These are phyloP conservation scores for Esox niger DNA, from an alignment of 2,113 vertebrate genomes.

Conservation along the genomic window DNA sequence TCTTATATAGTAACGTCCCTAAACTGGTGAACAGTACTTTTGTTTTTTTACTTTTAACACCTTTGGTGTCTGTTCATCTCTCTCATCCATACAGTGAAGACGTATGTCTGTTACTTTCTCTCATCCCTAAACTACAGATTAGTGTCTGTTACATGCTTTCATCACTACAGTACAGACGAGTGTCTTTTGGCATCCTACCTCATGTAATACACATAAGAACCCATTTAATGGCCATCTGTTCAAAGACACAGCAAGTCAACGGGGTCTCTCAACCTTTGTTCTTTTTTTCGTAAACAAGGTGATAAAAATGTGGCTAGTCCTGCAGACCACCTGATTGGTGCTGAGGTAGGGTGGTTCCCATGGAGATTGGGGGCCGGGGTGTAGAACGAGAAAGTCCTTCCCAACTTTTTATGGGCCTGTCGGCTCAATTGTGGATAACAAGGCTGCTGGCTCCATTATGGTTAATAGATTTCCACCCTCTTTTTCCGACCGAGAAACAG, in stretches of 20 bases:
- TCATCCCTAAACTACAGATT: no score
- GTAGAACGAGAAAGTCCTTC: no score
- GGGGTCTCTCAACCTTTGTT: not conserved
- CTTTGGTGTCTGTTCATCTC: no score
- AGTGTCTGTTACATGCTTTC: no score
- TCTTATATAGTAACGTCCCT: no score
- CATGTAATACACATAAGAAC: conserved; percentile 17
- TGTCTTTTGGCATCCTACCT: conserved; percentile 21
- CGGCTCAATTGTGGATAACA: not conserved
- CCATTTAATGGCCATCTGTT: conserved; percentile 26
- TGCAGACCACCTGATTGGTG: conserved; percentile 7
- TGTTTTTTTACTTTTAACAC: no score
- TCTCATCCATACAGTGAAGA: no score
- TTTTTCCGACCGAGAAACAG: no score
- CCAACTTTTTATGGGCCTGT: no score
- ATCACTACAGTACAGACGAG: not conserved
- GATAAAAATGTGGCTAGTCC: conserved; percentile 24
- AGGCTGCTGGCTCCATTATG: not conserved
- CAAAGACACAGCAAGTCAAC: conserved; percentile 12
- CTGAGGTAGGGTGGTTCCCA: conserved; percentile 18
- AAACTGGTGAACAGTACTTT: no score
- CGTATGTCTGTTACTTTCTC: no score
- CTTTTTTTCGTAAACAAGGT: conserved; percentile 39
- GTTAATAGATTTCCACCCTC: no score
- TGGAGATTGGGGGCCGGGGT: not conserved